Evolutionary conservation across 2,113 vertebrate genomes (phyloP).

Genomic region (Caretta caretta): DNA sequence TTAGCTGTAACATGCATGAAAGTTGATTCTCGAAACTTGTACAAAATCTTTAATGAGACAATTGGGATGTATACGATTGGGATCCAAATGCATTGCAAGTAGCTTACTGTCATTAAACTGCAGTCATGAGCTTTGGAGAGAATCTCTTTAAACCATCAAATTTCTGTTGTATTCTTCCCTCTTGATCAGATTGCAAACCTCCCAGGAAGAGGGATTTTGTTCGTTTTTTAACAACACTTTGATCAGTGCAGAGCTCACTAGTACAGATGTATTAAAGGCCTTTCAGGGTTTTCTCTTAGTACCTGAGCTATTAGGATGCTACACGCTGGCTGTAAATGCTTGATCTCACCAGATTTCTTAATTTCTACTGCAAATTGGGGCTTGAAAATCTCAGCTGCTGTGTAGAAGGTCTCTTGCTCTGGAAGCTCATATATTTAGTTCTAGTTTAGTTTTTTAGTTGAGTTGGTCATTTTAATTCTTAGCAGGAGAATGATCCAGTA

Average conservation of each 20-base stretch:
- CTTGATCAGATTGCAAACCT: neutral
- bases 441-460: neutral
- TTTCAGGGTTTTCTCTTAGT: neutral
- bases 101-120: neutral
- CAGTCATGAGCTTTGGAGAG: neutral
- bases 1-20: constrained; percentile 43
- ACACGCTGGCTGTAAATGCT: neutral
- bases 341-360: neutral
- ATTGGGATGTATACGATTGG: neutral
- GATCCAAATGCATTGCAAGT: constrained; percentile 44
- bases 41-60: constrained; percentile 59
- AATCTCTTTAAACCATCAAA: neutral
- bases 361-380: constrained; percentile 10
- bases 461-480: neutral
- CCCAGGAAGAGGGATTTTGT: neutral
- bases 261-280: neutral
- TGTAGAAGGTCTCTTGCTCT: neutral
- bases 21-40: constrained; percentile 53
- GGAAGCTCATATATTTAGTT: neutral
- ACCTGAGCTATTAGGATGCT: neutral
- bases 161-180: rapidly evolving
- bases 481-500: neutral
- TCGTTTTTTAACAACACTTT: rapidly evolving
- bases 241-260: neutral
- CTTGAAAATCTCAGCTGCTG: constrained; percentile 2